A percentile compares a stretch with the other conserved stretches of the same genome.
Evolutionary conservation across 2,113 vertebrate genomes (phyloP).

Genomic region (Gila orcuttii): DNA sequence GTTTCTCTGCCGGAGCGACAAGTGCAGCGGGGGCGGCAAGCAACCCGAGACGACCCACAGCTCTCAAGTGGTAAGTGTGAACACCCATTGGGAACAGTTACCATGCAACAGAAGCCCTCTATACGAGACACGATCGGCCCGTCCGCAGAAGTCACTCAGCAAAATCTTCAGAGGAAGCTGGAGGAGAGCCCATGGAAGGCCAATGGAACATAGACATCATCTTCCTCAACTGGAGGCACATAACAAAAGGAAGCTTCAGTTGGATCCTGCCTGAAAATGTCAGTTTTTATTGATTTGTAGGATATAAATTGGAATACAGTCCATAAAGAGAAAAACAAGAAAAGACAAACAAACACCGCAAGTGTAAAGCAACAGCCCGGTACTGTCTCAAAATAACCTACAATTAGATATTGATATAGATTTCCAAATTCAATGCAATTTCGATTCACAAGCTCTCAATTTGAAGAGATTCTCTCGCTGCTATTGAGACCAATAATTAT

Average conservation of each 20-base stretch:
- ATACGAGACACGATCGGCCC: neutral
- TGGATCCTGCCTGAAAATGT: neutral
- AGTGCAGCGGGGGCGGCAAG: neutral
- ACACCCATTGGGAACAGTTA: slow-evolving; percentile 11
- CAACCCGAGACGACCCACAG: neutral
- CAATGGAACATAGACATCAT: neutral
- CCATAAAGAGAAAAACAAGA: neutral
- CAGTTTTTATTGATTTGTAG: neutral
- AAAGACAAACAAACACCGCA: neutral
- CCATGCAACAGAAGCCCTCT: slow-evolving; percentile 19
- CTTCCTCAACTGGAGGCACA: neutral
- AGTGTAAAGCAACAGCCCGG: neutral
- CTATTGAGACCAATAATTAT: neutral
- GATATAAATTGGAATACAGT: neutral
- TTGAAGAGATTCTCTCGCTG: neutral
- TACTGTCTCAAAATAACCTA: neutral
- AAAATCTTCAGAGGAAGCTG: neutral
- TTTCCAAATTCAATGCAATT: neutral
- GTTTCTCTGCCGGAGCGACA: neutral
- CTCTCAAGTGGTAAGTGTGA: neutral
- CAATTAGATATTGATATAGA: neutral
- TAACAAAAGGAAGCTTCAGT: neutral
- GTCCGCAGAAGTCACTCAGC: neutral
- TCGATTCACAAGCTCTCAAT: neutral
- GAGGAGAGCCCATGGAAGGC: neutral